phyloP scores from a whole-genome alignment of 1,140 invertebrate genomes.

The Contarinia nasturtii region DNA sequence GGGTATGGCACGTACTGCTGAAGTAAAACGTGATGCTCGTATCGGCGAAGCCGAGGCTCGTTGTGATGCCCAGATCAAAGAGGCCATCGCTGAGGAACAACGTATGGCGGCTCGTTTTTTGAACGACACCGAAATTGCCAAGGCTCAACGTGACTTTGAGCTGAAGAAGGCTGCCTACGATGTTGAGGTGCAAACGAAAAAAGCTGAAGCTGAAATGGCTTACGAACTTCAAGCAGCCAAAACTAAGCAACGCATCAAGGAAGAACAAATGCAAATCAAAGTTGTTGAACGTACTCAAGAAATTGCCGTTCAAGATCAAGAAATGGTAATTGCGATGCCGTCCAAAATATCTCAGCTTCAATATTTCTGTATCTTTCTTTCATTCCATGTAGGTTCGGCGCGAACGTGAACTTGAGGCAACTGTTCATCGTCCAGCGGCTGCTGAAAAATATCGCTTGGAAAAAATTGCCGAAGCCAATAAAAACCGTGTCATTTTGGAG shows the following conservation, averaged over 20 bases:
- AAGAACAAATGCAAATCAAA: conserved; percentile 91
- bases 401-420: conserved; percentile 78
- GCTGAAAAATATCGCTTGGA: conserved; percentile 85
- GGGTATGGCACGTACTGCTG: conserved; percentile 88
- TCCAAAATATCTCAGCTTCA: no score
- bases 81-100: conserved; percentile 91
- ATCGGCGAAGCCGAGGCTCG: conserved; percentile 91
- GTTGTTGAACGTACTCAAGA: conserved; percentile 86
- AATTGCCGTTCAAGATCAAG: conserved; percentile 78
- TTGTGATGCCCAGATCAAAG: conserved; percentile 71
- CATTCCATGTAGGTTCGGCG: no score
- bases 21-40: conserved; percentile 88
- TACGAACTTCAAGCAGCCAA: conserved; percentile 89
- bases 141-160: conserved; percentile 90
- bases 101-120: conserved; percentile 76
- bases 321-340: no score
- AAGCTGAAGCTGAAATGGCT: conserved; percentile 85
- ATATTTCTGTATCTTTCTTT: no score
- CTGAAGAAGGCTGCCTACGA: conserved; percentile 94
- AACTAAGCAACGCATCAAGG: conserved; percentile 88
- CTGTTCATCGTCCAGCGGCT: conserved; percentile 75
- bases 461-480: conserved; percentile 83
- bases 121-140: conserved; percentile 93
- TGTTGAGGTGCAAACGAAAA: conserved; percentile 88
- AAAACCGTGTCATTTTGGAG: conserved; percentile 66